A percentile compares a stretch with the other conserved stretches of the same genome.
phyloP scores from a whole-genome alignment of 2,797 vertebrate genomes.

The Nasua narica region DNA sequence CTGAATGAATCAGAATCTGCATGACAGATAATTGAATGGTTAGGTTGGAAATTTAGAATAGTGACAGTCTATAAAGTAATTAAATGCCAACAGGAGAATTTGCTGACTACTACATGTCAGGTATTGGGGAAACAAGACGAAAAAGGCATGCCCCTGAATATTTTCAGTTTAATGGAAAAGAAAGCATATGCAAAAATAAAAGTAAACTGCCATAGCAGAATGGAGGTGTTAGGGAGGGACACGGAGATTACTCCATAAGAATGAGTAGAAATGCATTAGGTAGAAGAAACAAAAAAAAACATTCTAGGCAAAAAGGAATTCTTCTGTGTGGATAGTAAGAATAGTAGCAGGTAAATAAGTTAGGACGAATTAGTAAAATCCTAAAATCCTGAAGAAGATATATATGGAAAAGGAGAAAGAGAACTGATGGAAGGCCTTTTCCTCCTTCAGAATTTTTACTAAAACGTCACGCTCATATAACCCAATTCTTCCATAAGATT shows the following conservation, averaged over 20 bases:
- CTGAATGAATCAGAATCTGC: not conserved
- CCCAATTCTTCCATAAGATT: not conserved
- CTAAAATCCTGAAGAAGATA: not conserved
- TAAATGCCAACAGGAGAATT: not conserved
- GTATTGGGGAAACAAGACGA: not conserved
- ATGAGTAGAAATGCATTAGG: not conserved
- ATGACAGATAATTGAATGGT: conserved; percentile 25
- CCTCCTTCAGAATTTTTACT: not conserved
- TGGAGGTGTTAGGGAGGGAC: not conserved
- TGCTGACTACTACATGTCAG: conserved; percentile 8
- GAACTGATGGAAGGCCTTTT: not conserved
- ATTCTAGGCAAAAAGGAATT: not conserved
- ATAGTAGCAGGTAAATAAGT: not conserved
- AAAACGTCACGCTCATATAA: not conserved
- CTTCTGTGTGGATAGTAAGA: not conserved
- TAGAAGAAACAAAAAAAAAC: not conserved
- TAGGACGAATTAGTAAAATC: not conserved
- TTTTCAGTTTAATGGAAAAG: not conserved
- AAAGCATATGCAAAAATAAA: not conserved
- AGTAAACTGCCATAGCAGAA: not conserved
- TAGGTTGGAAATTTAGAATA: conserved; percentile 20
- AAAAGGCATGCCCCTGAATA: conserved; percentile 10
- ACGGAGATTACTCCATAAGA: not conserved
- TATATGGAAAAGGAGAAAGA: not conserved
- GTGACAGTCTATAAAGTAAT: conserved; percentile 28